Conservation (phyloP, 2,888 invertebrate species). For the Malthinus seriepunctatus region DNA sequence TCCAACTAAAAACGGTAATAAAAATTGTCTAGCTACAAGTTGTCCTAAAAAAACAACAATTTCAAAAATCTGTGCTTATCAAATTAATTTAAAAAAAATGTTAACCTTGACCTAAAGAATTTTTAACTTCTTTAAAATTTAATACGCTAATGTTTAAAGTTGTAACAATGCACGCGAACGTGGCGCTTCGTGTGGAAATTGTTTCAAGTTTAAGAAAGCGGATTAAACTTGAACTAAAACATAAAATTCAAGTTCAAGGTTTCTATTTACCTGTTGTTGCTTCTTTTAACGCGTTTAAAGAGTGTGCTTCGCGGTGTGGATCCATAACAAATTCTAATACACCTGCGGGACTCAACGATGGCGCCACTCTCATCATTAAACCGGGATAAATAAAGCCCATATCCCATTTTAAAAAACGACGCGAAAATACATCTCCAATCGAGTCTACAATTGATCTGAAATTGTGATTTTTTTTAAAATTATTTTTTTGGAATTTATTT, state of each 20-base stretch:
- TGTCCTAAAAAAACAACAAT: slow-evolving; percentile 9
- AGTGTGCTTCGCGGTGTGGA: slow-evolving; percentile 58
- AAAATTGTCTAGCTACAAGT: slow-evolving; percentile 68
- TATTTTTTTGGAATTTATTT: too few relatives aligned
- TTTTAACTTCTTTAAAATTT: neutral
- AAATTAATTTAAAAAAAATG: slow-evolving; percentile 2
- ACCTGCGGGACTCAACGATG: slow-evolving; percentile 70
- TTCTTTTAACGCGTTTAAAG: slow-evolving; percentile 60
- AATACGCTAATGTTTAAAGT: neutral
- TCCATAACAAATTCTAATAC: slow-evolving; percentile 76
- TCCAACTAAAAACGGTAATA: slow-evolving; percentile 78
- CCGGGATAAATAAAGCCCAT: slow-evolving; percentile 75
- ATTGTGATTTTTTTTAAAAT: neutral
- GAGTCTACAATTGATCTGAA: slow-evolving; percentile 68
- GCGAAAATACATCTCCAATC: slow-evolving; percentile 68
- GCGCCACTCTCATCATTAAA: slow-evolving; percentile 73
- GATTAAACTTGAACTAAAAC: neutral
- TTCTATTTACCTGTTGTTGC: slow-evolving; percentile 62
- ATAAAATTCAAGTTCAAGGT: slow-evolving; percentile 28
- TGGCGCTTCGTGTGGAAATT: neutral
- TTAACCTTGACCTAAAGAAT: slow-evolving; percentile 8
- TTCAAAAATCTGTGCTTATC: neutral
- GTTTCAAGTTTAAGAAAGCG: neutral
- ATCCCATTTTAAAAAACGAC: slow-evolving; percentile 75
- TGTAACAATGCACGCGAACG: neutral